Evolutionary conservation across 2,113 vertebrate genomes (phyloP).

Genomic region (Pongo pygmaeus): DNA sequence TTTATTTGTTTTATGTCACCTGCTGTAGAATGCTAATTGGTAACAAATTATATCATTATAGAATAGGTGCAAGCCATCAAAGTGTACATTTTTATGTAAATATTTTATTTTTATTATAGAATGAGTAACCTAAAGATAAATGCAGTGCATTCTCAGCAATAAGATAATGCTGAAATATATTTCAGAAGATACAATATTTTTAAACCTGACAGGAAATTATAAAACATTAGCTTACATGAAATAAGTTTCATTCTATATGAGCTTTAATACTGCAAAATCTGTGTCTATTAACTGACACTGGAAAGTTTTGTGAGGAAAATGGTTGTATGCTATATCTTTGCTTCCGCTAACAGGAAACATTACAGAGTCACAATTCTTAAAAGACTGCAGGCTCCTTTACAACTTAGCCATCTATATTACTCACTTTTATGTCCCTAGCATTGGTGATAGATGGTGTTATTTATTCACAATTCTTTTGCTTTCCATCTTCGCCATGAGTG

Average conservation of each 20-base stretch:
- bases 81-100: neutral
- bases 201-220: neutral
- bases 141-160: neutral
- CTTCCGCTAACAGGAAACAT: neutral
- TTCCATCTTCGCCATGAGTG: neutral
- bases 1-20: constrained; percentile 9
- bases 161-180: neutral
- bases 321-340: neutral
- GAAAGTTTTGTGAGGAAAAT: neutral
- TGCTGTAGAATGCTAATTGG: constrained; percentile 43
- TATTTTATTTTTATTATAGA: neutral
- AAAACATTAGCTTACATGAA: neutral
- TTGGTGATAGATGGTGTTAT: neutral
- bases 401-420: neutral
- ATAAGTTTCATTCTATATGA: neutral
- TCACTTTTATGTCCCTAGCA: neutral
- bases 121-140: neutral
- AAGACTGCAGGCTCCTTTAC: neutral
- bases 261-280: neutral
- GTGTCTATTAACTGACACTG: neutral
- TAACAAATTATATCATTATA: constrained; percentile 25
- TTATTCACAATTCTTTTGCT: neutral
- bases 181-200: neutral
- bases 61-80: neutral
- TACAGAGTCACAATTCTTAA: neutral